Percentiles rank a stretch among this genome's conserved stretches.
Evolutionary conservation across 35 echinoderm and acorn worm species (phyloP).

Genomic region (Apostichopus japonicus): DNA sequence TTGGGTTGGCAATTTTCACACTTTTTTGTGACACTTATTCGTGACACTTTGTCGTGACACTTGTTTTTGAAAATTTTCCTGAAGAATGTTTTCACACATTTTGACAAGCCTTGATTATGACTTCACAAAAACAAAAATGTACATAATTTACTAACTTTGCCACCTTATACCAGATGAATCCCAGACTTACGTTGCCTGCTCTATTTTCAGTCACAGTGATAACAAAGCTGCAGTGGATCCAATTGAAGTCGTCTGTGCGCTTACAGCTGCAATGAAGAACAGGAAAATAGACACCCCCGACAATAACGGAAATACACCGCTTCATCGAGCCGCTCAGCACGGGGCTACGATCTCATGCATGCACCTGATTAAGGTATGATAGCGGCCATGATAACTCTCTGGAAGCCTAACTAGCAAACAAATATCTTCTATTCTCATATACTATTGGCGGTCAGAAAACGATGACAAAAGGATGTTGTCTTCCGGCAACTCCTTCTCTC

Average conservation of each 20-base stretch:
- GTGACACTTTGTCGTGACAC: no score
- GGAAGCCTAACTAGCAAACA: no score
- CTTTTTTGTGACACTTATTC: no score
- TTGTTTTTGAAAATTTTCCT: no score
- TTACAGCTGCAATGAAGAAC: constrained; percentile 49
- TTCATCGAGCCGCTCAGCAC: constrained; percentile 67
- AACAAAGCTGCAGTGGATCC: constrained; percentile 44
- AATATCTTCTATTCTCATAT: no score
- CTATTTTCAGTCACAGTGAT: constrained; percentile 23
- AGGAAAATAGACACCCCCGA: constrained; percentile 44
- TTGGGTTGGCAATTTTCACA: no score
- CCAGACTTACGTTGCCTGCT: background rate
- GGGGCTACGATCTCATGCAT: constrained; percentile 66
- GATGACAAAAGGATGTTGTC: no score
- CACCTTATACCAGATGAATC: background rate
- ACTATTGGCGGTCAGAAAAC: no score
- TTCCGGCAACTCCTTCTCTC: no score
- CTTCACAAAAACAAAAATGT: background rate
- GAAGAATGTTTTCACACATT: background rate
- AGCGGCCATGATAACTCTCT: no score
- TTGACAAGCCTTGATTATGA: background rate
- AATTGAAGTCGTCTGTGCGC: constrained; percentile 54
- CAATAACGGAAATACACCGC: constrained; percentile 55
- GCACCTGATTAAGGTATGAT: constrained; percentile 56
- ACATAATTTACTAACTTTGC: background rate